These are phyloP conservation scores for Strigamia crassipes DNA, from an alignment of 2,888 invertebrate genomes.

Conservation along the genomic window DNA sequence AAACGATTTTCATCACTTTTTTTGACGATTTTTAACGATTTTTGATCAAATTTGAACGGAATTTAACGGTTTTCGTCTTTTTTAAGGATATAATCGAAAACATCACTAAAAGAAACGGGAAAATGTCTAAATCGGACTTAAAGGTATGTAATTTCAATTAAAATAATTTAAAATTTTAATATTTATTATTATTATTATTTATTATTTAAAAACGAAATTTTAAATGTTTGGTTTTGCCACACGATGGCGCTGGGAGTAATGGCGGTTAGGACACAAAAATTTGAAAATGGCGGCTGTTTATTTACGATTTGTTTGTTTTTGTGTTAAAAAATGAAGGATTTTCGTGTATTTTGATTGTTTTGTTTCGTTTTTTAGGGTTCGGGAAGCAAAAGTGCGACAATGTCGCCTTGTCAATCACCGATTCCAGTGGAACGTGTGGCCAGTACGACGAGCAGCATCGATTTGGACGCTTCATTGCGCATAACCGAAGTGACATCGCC, in stretches of 20 bases:
- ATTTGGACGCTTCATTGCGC: constrained; percentile 8
- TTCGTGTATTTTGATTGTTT: too few species aligned
- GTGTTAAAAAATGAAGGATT: too few species aligned
- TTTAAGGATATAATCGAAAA: background rate
- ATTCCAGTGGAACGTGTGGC: background rate
- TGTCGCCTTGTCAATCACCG: background rate
- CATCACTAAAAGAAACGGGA: background rate
- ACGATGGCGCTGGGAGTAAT: background rate
- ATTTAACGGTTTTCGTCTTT: background rate
- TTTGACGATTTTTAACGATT: too few species aligned
- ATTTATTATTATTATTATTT: too few species aligned
- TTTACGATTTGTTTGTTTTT: too few species aligned
- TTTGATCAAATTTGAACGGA: too few species aligned
- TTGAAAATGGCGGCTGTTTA: too few species aligned
- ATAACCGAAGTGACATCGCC: constrained; percentile 43
- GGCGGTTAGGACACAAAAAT: too few species aligned
- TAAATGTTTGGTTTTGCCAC: background rate
- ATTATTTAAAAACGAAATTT: too few species aligned
- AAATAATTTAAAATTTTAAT: too few species aligned
- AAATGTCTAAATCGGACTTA: background rate
- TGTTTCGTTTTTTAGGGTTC: background rate
- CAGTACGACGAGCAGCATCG: constrained; percentile 1
- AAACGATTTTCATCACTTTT: background rate
- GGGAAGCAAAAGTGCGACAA: background rate
- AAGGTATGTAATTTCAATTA: too few species aligned